These are phyloP conservation scores for Clarias platycephalus DNA, from an alignment of 2,797 vertebrate species.

Conservation along the genomic window DNA sequence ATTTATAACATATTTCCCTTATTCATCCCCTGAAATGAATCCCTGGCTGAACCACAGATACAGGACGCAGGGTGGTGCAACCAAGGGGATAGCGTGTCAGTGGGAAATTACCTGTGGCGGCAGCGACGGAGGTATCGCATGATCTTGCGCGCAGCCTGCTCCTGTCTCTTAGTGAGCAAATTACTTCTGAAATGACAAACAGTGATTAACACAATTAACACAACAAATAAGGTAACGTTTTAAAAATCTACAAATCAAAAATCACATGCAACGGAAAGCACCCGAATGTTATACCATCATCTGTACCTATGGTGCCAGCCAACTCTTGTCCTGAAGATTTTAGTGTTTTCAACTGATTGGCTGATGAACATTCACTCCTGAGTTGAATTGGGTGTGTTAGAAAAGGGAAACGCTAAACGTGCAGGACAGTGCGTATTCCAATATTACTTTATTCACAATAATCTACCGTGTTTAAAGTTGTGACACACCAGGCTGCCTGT, in stretches of 20 bases:
- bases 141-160: slow-evolving; percentile 99
- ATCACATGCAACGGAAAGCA: not conserved
- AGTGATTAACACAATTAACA: not conserved
- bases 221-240: not conserved
- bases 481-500: not conserved
- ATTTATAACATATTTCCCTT: not conserved
- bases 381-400: not conserved
- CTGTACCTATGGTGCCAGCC: not conserved
- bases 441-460: not conserved
- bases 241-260: not conserved
- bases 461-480: not conserved
- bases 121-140: slow-evolving; percentile 98
- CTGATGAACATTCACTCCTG: not conserved
- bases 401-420: not conserved
- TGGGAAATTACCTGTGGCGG: slow-evolving; percentile 89
- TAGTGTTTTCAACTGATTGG: not conserved
- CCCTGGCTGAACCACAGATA: not conserved
- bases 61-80: not conserved
- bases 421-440: not conserved
- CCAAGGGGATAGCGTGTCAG: slow-evolving; percentile 36
- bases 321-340: not conserved
- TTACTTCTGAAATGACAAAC: slow-evolving; percentile 82
- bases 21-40: not conserved
- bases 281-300: not conserved
- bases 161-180: slow-evolving; percentile 98